Percentiles rank a stretch among this genome's conserved stretches.
These are phyloP conservation scores for Thera britannica DNA, from an alignment of 2,888 invertebrate species.

Conservation along the genomic window DNA sequence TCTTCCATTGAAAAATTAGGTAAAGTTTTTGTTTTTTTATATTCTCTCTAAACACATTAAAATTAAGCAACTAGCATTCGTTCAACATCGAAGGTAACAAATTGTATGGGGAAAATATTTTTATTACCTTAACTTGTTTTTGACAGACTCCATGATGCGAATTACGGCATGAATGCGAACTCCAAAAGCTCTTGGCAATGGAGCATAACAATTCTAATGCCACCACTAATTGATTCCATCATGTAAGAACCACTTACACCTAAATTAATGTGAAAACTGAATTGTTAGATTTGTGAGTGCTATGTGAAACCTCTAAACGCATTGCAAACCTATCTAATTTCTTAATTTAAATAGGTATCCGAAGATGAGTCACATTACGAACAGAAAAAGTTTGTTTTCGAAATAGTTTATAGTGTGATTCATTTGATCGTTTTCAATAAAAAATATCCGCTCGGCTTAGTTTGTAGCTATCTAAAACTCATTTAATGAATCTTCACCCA, in stretches of 20 bases:
- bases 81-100: too few relatives aligned
- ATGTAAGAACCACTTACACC: slow-evolving; percentile 8
- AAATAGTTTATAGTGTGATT: neutral
- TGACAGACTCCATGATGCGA: slow-evolving; percentile 40
- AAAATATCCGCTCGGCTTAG: slow-evolving; percentile 1
- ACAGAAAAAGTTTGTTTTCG: neutral
- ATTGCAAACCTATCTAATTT: neutral
- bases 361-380: neutral
- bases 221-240: slow-evolving; percentile 3
- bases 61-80: too few relatives aligned
- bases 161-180: too few relatives aligned
- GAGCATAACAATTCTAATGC: slow-evolving; percentile 18
- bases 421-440: slow-evolving; percentile 5
- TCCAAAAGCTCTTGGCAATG: slow-evolving; percentile 26
- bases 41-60: too few relatives aligned
- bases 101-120: too few relatives aligned
- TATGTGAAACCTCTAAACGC: neutral
- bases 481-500: slow-evolving; percentile 28
- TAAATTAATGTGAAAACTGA: too few relatives aligned
- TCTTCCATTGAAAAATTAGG: too few relatives aligned
- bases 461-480: slow-evolving; percentile 24
- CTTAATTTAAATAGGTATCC: neutral
- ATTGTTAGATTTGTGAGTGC: neutral
- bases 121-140: slow-evolving; percentile 19
- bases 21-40: too few relatives aligned